Conservation (phyloP, 2,113 vertebrate genomes). For the Urocitellus parryii region DNA sequence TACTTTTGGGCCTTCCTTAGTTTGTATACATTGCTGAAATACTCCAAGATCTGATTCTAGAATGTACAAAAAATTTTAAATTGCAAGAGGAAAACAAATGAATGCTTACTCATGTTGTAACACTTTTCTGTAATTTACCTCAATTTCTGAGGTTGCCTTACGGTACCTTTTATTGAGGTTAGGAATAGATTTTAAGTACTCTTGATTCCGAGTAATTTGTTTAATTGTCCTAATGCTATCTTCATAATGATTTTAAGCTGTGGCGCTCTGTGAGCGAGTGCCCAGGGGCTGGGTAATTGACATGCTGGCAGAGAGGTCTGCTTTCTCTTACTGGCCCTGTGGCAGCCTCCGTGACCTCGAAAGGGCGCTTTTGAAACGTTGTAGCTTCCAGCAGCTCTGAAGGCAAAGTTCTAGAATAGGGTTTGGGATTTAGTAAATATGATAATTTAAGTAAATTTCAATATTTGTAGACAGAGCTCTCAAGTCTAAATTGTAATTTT, state of each 20-base stretch:
- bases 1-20: conserved; percentile 22
- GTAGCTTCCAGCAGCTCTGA: conserved; percentile 55
- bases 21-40: conserved; percentile 55
- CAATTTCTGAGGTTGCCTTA: conserved; percentile 80
- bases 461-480: conserved; percentile 45
- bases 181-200: conserved; percentile 82
- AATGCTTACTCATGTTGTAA: conserved; percentile 83
- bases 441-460: conserved; percentile 35
- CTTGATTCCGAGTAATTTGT: conserved; percentile 85
- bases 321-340: conserved; percentile 80
- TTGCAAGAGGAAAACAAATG: conserved; percentile 56
- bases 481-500: neutral
- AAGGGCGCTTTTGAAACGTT: neutral
- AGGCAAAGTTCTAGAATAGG: conserved; percentile 32
- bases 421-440: conserved; percentile 8
- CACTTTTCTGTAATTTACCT: conserved; percentile 86
- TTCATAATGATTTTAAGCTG: conserved; percentile 90
- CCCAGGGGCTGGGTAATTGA: conserved; percentile 83
- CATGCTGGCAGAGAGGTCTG: conserved; percentile 81
- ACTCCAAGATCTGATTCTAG: conserved; percentile 50
- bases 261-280: conserved; percentile 80
- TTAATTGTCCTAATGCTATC: conserved; percentile 86
- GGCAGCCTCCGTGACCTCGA: conserved; percentile 53
- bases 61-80: conserved; percentile 42
- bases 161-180: conserved; percentile 87